Evolutionary conservation across 2,888 invertebrate species (phyloP), one percentile per base, ranked within the genome.

Genomic region (Drosophila demipolita): DNA sequence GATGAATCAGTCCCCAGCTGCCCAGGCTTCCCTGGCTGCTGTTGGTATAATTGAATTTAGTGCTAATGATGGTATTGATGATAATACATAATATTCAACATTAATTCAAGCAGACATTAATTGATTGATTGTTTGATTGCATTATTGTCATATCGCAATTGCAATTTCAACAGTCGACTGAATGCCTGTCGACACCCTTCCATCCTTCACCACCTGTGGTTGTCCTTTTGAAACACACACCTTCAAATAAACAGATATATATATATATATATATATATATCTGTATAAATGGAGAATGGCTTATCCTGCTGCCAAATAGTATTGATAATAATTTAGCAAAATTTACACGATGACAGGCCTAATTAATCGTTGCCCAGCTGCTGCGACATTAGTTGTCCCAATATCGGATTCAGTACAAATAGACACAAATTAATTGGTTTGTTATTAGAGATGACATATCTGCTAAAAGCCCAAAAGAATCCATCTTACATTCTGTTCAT

Each of bases 111-210:
- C 80, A 65, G 82, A 89, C 90, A 84, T 78, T 90, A 87, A 90
- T 87, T 87, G 90, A 87, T 87, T 90, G 87, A 87, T 87, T 90
- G 80, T 82, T 90, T 90, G 90, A 87, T 90, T 89, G 89, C 86
- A 89, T 87, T 87, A 87, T 89, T 89, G 90, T 87, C 89, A 87
- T 75, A 87, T 82, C 74, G 71, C 85, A 78, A 87, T 87, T 84
- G 78, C 73, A 89, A 78, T 80, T 85, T 73, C 80, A 67, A 26
- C 59, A 40, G 48, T 40, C 26, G 32, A 68, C 32, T 7, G 42
- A 26, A 48, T 23, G 63, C 9, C 45, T 3, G 26, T 6, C 36
- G 6, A 4, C 15, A 17, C 15, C 17, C 0, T 36, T 26, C 36
- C 9, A 9, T 36, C 7, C 17, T 36, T 55, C 50, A 62, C 50